Percentiles rank a stretch among this genome's conserved stretches.
Evolutionary conservation across 2,797 vertebrate genomes (phyloP).

Genomic region (Xenopus petersii): DNA sequence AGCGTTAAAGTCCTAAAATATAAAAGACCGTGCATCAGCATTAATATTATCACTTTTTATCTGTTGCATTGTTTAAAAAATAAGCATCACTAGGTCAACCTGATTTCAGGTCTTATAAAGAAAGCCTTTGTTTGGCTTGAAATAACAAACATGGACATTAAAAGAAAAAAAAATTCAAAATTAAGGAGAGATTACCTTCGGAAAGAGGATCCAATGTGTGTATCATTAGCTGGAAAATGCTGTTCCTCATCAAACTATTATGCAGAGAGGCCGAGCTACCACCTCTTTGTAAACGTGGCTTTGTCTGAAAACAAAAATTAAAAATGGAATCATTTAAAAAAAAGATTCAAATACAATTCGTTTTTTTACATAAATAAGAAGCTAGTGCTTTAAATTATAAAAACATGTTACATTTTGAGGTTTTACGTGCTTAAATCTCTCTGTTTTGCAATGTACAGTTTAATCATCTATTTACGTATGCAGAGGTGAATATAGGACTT

Average conservation of each 20-base stretch:
- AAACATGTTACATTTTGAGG: no score
- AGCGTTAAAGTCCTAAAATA: no score
- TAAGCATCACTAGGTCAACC: not conserved
- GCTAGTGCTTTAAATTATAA: no score
- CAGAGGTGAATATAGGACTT: no score
- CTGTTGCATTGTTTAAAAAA: not conserved
- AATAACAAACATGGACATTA: not conserved
- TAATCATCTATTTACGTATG: no score
- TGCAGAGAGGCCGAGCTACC: conserved; percentile 94
- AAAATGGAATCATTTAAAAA: not conserved
- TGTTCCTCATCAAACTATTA: conserved; percentile 96
- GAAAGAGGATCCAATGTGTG: conserved; percentile 93
- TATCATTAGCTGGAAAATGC: conserved; percentile 98
- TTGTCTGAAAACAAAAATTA: conserved; percentile 70
- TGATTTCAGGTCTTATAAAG: not conserved
- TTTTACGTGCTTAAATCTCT: no score
- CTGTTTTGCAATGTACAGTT: no score
- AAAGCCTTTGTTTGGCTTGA: not conserved
- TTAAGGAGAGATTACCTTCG: conserved; percentile 73
- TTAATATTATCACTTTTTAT: no score
- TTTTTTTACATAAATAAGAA: no score
- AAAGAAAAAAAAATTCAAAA: not conserved
- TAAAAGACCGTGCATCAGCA: no score
- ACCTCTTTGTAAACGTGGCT: conserved; percentile 88
- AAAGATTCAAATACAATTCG: not conserved